Evolutionary conservation across 1,140 invertebrate genomes (phyloP), one percentile per base, ranked within the genome.

Genomic region (Formica selysi): DNA sequence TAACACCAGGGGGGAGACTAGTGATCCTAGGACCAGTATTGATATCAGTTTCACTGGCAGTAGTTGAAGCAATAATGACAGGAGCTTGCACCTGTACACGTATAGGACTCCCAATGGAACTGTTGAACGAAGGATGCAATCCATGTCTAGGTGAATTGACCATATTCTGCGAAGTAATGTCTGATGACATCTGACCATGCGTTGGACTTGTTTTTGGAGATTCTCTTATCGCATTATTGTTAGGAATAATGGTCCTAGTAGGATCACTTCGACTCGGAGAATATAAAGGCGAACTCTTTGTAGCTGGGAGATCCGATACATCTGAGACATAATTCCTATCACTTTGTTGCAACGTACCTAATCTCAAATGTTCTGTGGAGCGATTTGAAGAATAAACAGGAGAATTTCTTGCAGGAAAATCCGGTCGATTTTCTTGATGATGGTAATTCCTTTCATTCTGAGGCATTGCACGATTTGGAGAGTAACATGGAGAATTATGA

Each of bases 1-100:
- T 95, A 13, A 95, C 95, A 8, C 95, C 95, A 13, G 95, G 95
- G 0, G 95, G 95, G 10, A 95, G 87, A 86, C 94, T 95, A 0
- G 92, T 95, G 29, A 95, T 95, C 57, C 94, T 92, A 2, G 94
- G 94, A 4, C 91, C 92, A 57, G 89, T 38, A n/a, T 57, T 85
- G 32, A 84, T 29, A 16, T 93, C 92, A 10, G 80, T 48, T 65
- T 94, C 91, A 10, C 73, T 85, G 0, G 87, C 19, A 0, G 89
- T 84, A 2, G 92, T 88, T 6, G 91, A 67, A 13, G 93, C 92
- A 76, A 93, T 95, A 2, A 80, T 94, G 7, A 95, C 93, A 16
- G 93, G 89, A 29, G 93, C 89, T 86, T 95, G 95, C 5, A 95
- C 92, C 67, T 94, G 94, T 3, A 93, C 93, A 41, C 90, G 89